These are phyloP conservation scores for Enteromius anoplus DNA, from an alignment of 2,797 vertebrate genomes.

Conservation along the genomic window DNA sequence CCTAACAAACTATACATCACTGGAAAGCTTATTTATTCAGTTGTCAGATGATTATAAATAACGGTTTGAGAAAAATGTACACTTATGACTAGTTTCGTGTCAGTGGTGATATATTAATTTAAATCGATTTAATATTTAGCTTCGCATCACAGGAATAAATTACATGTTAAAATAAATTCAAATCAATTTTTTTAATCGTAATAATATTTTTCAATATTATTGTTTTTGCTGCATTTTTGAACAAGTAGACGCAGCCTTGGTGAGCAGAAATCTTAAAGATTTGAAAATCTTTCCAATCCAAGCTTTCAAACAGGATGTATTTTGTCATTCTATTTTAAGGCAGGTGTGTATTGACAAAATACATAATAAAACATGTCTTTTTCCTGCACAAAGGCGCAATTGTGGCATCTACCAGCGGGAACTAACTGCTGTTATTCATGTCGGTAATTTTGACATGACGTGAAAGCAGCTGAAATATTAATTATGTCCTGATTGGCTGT, in stretches of 20 bases:
- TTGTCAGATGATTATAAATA: too few species aligned
- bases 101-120: too few species aligned
- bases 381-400: neutral
- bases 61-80: too few species aligned
- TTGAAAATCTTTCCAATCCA: neutral
- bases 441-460: neutral
- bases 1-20: too few species aligned
- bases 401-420: neutral
- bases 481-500: neutral
- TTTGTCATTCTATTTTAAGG: neutral
- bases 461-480: neutral
- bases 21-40: too few species aligned
- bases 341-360: neutral
- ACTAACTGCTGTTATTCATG: conserved; percentile 10
- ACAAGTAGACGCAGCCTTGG: neutral
- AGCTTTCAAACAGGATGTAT: neutral
- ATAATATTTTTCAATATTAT: neutral
- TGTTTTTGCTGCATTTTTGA: neutral
- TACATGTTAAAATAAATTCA: neutral
- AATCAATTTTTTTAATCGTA: neutral
- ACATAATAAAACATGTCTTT: neutral
- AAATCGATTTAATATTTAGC: too few species aligned
- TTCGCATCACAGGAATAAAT: neutral
- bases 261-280: neutral
- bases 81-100: too few species aligned